A percentile compares a stretch with the other conserved stretches of the same genome.
Evolutionary conservation across 2,113 vertebrate species (phyloP).

Genomic region (Irena cyanogastra): DNA sequence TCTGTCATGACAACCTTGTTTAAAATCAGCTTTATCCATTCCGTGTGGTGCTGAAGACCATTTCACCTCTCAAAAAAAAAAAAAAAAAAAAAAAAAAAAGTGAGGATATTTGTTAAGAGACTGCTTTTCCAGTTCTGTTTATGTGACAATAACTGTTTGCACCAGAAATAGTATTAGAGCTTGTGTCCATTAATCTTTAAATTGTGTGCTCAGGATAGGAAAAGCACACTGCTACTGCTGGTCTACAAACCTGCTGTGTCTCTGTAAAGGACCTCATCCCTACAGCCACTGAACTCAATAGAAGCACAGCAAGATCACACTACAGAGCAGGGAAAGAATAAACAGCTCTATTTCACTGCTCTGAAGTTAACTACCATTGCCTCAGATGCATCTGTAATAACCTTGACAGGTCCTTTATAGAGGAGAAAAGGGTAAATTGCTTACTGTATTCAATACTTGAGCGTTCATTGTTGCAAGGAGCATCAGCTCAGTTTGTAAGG

Average conservation of each 20-base stretch:
- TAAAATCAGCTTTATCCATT: neutral
- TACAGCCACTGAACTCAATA: neutral
- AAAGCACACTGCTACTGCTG: neutral
- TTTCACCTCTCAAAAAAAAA: neutral
- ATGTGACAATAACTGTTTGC: neutral
- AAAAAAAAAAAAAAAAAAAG: neutral
- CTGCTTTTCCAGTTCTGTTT: neutral
- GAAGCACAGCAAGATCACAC: neutral
- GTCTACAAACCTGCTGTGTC: neutral
- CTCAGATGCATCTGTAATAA: neutral
- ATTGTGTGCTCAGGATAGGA: neutral
- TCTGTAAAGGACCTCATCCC: neutral
- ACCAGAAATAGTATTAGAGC: neutral
- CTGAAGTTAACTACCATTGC: neutral
- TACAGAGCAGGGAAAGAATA: neutral
- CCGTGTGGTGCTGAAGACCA: neutral
- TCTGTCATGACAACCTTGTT: accelerated
- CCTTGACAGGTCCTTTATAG: neutral
- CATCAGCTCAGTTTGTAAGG: neutral
- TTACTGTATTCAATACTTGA: neutral
- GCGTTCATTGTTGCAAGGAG: neutral
- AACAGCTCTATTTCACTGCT: neutral
- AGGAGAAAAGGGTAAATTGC: neutral
- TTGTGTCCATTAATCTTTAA: neutral
- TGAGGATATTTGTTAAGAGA: neutral